A percentile compares a stretch with the other conserved stretches of the same genome.
phyloP scores from a whole-genome alignment of 2,888 invertebrate species.

The Drosophila meridionalis region DNA sequence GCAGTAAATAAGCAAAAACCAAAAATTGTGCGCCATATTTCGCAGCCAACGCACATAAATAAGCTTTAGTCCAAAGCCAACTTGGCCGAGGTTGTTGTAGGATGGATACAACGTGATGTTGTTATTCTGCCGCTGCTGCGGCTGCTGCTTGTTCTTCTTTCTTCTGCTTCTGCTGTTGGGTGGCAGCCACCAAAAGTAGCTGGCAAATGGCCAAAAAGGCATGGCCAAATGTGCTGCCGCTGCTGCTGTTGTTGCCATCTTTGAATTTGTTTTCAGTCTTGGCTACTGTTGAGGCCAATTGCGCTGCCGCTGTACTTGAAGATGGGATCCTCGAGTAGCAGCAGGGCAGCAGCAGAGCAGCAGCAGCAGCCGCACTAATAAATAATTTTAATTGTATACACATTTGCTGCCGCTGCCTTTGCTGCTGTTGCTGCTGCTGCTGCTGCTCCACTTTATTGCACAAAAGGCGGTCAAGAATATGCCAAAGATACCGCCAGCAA shows the following conservation, averaged over 20 bases:
- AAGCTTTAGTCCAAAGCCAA: constrained; percentile 68
- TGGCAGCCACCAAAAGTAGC: constrained; percentile 63
- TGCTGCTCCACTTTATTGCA: constrained; percentile 58
- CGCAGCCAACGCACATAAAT: constrained; percentile 65
- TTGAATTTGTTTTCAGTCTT: constrained; percentile 63
- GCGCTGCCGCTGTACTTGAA: constrained; percentile 60
- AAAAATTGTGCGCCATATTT: constrained; percentile 59
- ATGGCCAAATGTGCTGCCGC: constrained; percentile 74
- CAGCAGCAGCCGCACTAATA: constrained; percentile 62
- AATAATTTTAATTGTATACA: constrained; percentile 79
- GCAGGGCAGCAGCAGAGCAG: constrained; percentile 7
- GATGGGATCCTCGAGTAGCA: constrained; percentile 54
- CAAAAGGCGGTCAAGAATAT: constrained; percentile 59
- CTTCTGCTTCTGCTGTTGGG: constrained; percentile 27
- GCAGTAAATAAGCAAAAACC: constrained; percentile 61
- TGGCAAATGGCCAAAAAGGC: constrained; percentile 80
- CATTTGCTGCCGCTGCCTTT: constrained; percentile 21
- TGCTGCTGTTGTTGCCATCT: constrained; percentile 45
- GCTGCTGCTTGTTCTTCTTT: background rate
- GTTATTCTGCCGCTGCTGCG: constrained; percentile 10
- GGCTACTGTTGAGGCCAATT: constrained; percentile 62
- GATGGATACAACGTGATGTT: constrained; percentile 45
- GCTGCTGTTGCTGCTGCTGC: background rate
- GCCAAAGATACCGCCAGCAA: constrained; percentile 25
- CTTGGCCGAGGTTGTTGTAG: constrained; percentile 58